Evolutionary conservation across 1,140 invertebrate genomes (phyloP), one percentile per base, ranked within the genome.

Genomic region (Drosophila bifasciata): DNA sequence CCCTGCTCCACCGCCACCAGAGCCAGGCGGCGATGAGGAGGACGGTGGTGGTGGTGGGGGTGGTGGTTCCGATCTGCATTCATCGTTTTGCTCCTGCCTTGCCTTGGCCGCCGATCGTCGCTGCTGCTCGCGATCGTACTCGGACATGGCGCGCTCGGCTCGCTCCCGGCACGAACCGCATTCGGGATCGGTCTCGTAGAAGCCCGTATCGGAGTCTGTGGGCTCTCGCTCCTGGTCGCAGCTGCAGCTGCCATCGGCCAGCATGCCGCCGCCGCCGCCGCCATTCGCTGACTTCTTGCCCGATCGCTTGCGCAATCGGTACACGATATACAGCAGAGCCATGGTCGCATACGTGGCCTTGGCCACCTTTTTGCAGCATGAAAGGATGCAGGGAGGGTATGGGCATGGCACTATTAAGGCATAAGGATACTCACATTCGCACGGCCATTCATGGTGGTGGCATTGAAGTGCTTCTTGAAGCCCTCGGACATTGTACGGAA

Each of bases 381-480:
- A 15, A 2, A 11, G 19, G 15, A 45, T 11, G 19, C 13, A 23
- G 53, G 43, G 23, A 55, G 3, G 9, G 9, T 1, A 40, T 8
- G 2, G 9, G 17, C 0, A 16, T 15, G 13, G 25, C 19, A 28
- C 1, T 8, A 25, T 15, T 5, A 17, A 8, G 3, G 19, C 19
- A 2, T 11, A 1, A 21, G 7, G 23, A 8, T 4, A 6, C 84
- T 88, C 55, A 89, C 85, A 56, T 89, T 89, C n/a, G 85, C 85
- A 1, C 85, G 80, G 2, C 85, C 85, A 13, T 32, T 60, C 5
- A 85, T 56, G 48, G 85, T 89, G 50, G 53, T 68, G 52, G 74
- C 72, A 45, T 89, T 89, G 51, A 89, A 89, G 32, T 79, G 61
- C 53, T 81, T 89, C 53, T 81, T 81, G 19, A 89, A 81, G 32